Base-by-base conservation (phyloP, 2,888 invertebrate species). In the Stenotaenia linearis region DNA sequence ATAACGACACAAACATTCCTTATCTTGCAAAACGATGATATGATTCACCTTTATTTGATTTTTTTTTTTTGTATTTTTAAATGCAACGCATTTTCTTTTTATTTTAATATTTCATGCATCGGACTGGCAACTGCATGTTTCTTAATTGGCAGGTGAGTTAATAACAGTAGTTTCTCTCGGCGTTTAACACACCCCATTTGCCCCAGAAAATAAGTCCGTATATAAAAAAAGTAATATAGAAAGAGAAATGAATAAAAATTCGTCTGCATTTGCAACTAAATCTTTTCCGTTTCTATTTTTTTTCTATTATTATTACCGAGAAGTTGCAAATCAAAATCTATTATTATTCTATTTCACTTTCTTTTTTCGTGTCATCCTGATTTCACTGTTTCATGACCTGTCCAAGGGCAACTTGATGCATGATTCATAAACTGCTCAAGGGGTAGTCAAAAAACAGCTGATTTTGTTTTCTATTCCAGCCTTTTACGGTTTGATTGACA, bases 111-210 rank as follows among this genome's bases (percentile, higher is more conserved):
- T 12, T 40, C 40, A 40, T 40, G 56, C 56, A 56, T 18, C 21
- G 56, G 21, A 56, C 21, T 23, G n/a, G 18, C 23, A 23, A 56
- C 56, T 23, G 56, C 56, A 21, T 56, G 56, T 56, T 56, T 23
- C 56, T 56, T 56, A 56, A 56, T 56, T 56, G 56, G 56, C 56
- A 56, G 56, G 56, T 56, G 56, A 56, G 56, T 23, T 56, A 56
- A 56, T 56, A 56, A 56, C 56, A 56, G 56, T 56, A 56, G 56
- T 56, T 40, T 40, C 56, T 56, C 56, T 56, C 56, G 56, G 21
- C 56, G 18, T 56, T 56, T 56, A 56, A 56, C 56, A 56, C 56
- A 56, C 56, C 56, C 56, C 56, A 56, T 56, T 56, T 56, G 56
- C 56, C 21, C 56, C 23, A 56, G 56, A 56, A 56, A 56, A 56